phyloP scores from a whole-genome alignment of 2,888 invertebrate genomes.

The Leptopilina syphax region DNA sequence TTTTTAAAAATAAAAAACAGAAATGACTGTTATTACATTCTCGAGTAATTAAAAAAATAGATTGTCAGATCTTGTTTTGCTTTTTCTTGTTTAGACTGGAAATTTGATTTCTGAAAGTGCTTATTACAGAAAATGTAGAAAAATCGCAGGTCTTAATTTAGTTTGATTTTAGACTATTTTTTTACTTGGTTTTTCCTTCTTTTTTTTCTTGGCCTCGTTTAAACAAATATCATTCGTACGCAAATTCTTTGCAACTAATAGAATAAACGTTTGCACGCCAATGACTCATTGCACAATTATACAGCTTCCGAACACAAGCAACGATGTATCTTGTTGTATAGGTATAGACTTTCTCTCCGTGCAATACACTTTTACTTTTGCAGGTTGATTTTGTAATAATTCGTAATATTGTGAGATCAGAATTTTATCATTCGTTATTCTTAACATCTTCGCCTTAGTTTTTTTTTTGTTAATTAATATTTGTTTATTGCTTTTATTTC shows the following conservation, averaged over 20 bases:
- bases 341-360: conserved; percentile 36
- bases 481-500: background rate
- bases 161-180: background rate
- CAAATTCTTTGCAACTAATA: conserved; percentile 28
- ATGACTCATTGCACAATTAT: conserved; percentile 42
- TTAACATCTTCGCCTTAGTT: conserved; percentile 6
- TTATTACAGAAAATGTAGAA: background rate
- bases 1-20: too few relatives aligned
- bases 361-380: conserved; percentile 30
- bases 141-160: background rate
- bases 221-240: conserved; percentile 29
- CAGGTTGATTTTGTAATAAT: conserved; percentile 33
- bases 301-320: conserved; percentile 35
- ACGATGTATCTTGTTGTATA: conserved; percentile 34
- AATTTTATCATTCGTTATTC: conserved; percentile 9
- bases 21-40: background rate
- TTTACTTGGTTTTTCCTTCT: background rate
- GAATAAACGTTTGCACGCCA: conserved; percentile 36
- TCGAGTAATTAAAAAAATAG: background rate
- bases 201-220: background rate
- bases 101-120: conserved; percentile 5
- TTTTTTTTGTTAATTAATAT: background rate
- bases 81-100: background rate
- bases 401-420: conserved; percentile 36
- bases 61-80: background rate